Conservation (phyloP, 2,797 vertebrate species). For the Lithobates sylvaticus region DNA sequence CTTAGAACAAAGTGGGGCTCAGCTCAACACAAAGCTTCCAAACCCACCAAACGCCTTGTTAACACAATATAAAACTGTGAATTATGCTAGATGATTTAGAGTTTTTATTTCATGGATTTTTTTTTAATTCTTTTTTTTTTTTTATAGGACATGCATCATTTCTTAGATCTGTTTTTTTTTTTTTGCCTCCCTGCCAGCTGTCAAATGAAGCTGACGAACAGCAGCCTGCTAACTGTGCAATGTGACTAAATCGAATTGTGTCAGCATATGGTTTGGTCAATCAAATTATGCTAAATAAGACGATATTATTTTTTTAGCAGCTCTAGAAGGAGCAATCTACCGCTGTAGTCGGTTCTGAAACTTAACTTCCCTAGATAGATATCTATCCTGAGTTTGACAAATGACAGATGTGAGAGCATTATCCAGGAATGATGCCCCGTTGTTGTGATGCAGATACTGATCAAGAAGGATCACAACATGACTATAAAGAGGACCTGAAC, state of each 20-base stretch:
- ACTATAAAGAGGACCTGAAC: slow-evolving; percentile 8
- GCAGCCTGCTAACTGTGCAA: slow-evolving; percentile 30
- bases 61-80: slow-evolving; percentile 20
- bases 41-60: slow-evolving; percentile 3
- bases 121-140: slow-evolving; percentile 32
- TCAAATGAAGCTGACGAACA: slow-evolving; percentile 48
- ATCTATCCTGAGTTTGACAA: slow-evolving; percentile 42
- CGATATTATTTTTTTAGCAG: slow-evolving; percentile 37
- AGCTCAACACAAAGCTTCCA: background rate
- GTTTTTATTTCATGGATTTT: slow-evolving; percentile 24
- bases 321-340: slow-evolving; percentile 23
- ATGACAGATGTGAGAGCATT: slow-evolving; percentile 23
- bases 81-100: slow-evolving; percentile 28
- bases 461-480: background rate
- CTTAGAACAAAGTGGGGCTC: background rate
- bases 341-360: background rate
- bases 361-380: slow-evolving; percentile 1
- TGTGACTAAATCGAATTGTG: slow-evolving; percentile 45
- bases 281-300: slow-evolving; percentile 61
- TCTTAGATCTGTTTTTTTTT: slow-evolving; percentile 14
- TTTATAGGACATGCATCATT: slow-evolving; percentile 47
- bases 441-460: background rate
- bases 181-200: slow-evolving; percentile 47
- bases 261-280: slow-evolving; percentile 62
- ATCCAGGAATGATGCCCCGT: slow-evolving; percentile 6